Percentiles rank a stretch among this genome's conserved stretches.
Conservation (phyloP, 2,888 invertebrate genomes). For the Philhelius pedissequus region DNA sequence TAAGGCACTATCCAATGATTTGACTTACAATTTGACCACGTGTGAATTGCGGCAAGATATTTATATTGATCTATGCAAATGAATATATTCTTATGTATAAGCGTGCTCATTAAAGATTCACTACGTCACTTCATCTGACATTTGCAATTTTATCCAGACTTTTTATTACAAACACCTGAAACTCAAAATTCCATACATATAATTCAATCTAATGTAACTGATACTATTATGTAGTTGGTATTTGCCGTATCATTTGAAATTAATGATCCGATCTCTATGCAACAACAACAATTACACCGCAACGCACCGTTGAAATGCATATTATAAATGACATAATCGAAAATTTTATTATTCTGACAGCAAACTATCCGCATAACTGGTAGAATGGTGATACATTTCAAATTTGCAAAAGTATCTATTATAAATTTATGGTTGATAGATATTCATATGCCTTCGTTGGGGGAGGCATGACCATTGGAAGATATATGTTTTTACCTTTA, state of each 20-base stretch:
- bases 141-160: not conserved
- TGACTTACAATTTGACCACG: not conserved
- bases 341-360: slow-evolving; percentile 53
- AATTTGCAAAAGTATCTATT: slow-evolving; percentile 38
- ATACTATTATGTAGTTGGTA: not conserved
- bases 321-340: slow-evolving; percentile 56
- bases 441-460: not conserved
- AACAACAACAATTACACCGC: not conserved
- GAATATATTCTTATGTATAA: not conserved
- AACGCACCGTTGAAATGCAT: not conserved
- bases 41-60: not conserved
- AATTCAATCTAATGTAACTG: not conserved
- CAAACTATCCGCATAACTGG: slow-evolving; percentile 50
- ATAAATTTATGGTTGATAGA: slow-evolving; percentile 7
- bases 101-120: not conserved
- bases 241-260: not conserved
- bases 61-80: not conserved
- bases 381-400: slow-evolving; percentile 51
- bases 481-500: not conserved
- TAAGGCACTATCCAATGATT: not conserved
- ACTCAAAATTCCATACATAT: not conserved
- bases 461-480: not conserved
- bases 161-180: slow-evolving; percentile 1
- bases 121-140: not conserved
- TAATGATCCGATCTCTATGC: not conserved